Percentiles rank a stretch among this genome's conserved stretches.
Evolutionary conservation across 2,888 invertebrate species (phyloP).

Genomic region (Papilio protenor): DNA sequence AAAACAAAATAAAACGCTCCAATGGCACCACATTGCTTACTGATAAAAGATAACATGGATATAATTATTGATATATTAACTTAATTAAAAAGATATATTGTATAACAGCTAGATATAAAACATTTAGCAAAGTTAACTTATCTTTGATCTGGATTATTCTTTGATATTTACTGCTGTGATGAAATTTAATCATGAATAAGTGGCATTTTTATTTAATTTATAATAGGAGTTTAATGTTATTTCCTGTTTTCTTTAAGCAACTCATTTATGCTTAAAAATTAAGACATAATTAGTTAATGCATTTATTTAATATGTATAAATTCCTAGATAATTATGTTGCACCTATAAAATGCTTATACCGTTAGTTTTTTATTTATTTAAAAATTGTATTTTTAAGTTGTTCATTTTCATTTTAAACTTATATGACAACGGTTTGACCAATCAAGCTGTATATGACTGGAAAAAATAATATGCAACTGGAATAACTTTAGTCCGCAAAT

Average conservation of each 20-base stretch:
- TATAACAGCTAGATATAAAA: not conserved
- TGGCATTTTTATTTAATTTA: not conserved
- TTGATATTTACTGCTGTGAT: not conserved
- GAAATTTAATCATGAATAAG: not conserved
- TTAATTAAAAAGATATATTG: not conserved
- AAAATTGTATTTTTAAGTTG: too few relatives aligned
- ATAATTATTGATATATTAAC: not conserved
- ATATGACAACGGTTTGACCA: too few relatives aligned
- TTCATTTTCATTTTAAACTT: too few relatives aligned
- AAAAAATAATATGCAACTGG: too few relatives aligned
- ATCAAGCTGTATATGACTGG: too few relatives aligned
- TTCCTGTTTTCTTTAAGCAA: not conserved
- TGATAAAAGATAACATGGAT: not conserved
- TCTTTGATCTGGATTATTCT: conserved; percentile 7
- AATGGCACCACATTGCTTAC: not conserved
- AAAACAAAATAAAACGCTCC: not conserved
- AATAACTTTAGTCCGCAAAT: too few relatives aligned
- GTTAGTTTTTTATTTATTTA: not conserved
- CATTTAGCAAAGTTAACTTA: not conserved
- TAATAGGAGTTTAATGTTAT: not conserved
- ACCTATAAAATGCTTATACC: not conserved
- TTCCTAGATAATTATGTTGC: too few relatives aligned
- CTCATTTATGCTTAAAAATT: not conserved
- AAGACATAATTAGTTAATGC: not conserved
- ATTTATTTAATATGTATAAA: not conserved